Percentiles rank a stretch among this genome's conserved stretches.
These are phyloP conservation scores for Falco cherrug DNA, from an alignment of 2,797 vertebrate genomes.

Conservation along the genomic window DNA sequence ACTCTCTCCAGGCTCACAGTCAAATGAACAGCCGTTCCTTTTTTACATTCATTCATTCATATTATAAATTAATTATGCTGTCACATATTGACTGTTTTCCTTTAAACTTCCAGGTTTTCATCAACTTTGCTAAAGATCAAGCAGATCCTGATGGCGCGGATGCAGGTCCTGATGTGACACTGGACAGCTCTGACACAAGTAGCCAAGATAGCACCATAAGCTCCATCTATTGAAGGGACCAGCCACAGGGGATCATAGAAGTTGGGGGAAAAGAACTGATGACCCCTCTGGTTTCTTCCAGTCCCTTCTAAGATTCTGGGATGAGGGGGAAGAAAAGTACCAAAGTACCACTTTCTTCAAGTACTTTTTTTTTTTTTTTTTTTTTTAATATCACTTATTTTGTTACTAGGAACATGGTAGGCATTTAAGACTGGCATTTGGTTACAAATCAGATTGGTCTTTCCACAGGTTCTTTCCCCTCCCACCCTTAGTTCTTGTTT, in stretches of 20 bases:
- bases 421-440: background rate
- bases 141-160: constrained; percentile 55
- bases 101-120: constrained; percentile 87
- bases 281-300: background rate
- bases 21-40: background rate
- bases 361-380: background rate
- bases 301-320: background rate
- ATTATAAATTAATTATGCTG: background rate
- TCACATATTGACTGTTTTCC: constrained; percentile 27
- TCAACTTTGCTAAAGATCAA: constrained; percentile 93
- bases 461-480: background rate
- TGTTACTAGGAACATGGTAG: background rate
- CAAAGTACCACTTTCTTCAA: background rate
- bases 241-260: background rate
- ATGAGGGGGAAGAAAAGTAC: background rate
- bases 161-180: background rate
- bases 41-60: background rate
- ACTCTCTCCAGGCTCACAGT: background rate
- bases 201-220: constrained; percentile 70
- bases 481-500: background rate
- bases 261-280: background rate
- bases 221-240: constrained; percentile 43
- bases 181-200: constrained; percentile 65
- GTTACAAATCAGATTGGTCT: constrained; percentile 19
- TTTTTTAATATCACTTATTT: constrained; percentile 9